A percentile compares a stretch with the other conserved stretches of the same genome.
phyloP scores from a whole-genome alignment of 2,888 invertebrate species.

The Nemotelus pantherinus region DNA sequence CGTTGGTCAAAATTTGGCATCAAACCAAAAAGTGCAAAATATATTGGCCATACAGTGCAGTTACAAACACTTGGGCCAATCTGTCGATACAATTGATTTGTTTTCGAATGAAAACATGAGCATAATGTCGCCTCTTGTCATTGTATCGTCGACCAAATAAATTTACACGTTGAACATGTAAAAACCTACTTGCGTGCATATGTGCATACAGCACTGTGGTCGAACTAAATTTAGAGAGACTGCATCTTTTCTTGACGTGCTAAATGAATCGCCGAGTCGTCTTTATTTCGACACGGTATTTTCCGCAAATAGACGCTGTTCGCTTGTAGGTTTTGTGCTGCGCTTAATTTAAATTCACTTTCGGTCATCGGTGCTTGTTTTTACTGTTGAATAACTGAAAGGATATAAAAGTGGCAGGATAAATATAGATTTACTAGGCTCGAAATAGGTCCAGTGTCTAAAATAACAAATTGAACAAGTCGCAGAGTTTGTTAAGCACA shows the following conservation, averaged over 20 bases:
- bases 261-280: conserved; percentile 20
- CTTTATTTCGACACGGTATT: conserved; percentile 26
- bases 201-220: conserved; percentile 30
- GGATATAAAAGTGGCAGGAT: neutral
- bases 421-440: conserved; percentile 12
- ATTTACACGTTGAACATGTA: neutral
- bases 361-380: neutral
- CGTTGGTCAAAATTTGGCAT: conserved; percentile 5
- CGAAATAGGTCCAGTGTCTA: conserved; percentile 9
- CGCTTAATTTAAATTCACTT: conserved; percentile 12
- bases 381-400: neutral
- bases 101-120: conserved; percentile 16
- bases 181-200: neutral
- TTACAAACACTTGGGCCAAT: conserved; percentile 1
- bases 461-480: conserved; percentile 5
- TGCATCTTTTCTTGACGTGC: conserved; percentile 27
- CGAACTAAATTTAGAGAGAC: conserved; percentile 27
- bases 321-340: neutral
- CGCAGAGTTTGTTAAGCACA: neutral
- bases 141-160: neutral
- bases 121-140: neutral
- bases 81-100: conserved; percentile 31
- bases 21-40: neutral
- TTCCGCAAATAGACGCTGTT: conserved; percentile 32
- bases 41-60: neutral